Evolutionary conservation across 2,797 vertebrate genomes (phyloP), one percentile per base, ranked within the genome.

Genomic region (Sciaenops ocellatus): DNA sequence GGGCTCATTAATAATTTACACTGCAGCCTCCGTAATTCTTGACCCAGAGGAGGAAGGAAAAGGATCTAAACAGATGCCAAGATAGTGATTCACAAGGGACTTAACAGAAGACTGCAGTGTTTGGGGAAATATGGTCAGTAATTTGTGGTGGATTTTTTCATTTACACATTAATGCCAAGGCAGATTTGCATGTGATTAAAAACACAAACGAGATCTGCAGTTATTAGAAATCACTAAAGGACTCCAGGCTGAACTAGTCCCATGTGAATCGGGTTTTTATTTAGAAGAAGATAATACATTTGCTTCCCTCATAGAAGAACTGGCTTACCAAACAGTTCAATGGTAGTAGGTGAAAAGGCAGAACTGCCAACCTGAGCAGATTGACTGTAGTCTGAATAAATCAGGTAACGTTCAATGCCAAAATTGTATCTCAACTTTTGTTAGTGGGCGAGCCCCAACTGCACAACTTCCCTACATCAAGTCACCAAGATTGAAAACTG

Each of bases 1-100:
- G 61, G 26, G 59, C 78, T 77, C 75, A 74, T 91, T 83, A 85
- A 87, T 84, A 60, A 90, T 86, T 84, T 51, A 91, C 73, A 44
- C 66, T 4, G 47, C 85, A 71, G 80, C 71, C 73, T 84, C 65
- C 41, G 30, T 60, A 61, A 62, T 42, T 78, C 62, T 62, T 60
- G 65, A 82, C 76, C 84, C 77, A 61, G 73, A 69, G 76, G 78
- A 69, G 28, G 44, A 54, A 18, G 60, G 38, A 42, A 72, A 41
- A 41, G 52, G 56, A 70, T 61, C 74, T 44, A 41, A 73, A 69
- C 80, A 73, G 80, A 86, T 64, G 69, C 76, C 48, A 1, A 59
- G 69, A 80, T 56, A 67, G 18, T 17, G 78, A 76, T 62, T 71
- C 59, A 70, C 60, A n/a, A 0, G 15, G 69, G 51, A 69, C 34